Percentiles rank a stretch among this genome's conserved stretches.
phyloP scores from a whole-genome alignment of 2,113 vertebrate species.

The Sander lucioperca region DNA sequence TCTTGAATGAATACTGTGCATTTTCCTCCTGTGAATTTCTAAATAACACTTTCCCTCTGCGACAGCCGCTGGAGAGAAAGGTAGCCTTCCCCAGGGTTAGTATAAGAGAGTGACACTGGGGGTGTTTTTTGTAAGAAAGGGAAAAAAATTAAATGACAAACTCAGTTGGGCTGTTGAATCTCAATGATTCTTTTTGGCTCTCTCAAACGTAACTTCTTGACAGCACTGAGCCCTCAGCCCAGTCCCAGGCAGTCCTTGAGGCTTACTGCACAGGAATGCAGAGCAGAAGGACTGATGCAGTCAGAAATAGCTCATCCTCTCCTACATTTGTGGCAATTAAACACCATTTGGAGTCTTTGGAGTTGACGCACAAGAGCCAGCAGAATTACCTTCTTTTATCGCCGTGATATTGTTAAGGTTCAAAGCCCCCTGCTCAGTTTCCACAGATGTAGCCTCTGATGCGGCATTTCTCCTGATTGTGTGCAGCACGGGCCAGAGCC shows the following conservation, averaged over 20 bases:
- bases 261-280: constrained; percentile 66
- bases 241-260: constrained; percentile 59
- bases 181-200: constrained; percentile 68
- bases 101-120: constrained; percentile 50
- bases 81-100: constrained; percentile 35
- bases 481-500: constrained; percentile 49
- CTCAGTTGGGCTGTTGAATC: constrained; percentile 70
- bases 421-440: constrained; percentile 49
- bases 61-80: constrained; percentile 50
- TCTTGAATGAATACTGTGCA: constrained; percentile 47
- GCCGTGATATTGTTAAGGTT: constrained; percentile 57
- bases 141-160: constrained; percentile 58
- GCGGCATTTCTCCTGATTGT: constrained; percentile 68
- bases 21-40: constrained; percentile 62
- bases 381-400: constrained; percentile 62
- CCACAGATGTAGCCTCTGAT: constrained; percentile 51
- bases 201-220: constrained; percentile 57
- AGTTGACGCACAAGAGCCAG: constrained; percentile 39
- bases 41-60: constrained; percentile 37
- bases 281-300: constrained; percentile 37
- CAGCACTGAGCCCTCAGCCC: constrained; percentile 57
- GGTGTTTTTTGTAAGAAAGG: constrained; percentile 42
- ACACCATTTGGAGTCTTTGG: constrained; percentile 64
- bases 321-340: constrained; percentile 64
- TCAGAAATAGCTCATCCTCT: constrained; percentile 56